Evolutionary conservation across 1,140 invertebrate species (phyloP).

Genomic region (Heliconius eleuchia): DNA sequence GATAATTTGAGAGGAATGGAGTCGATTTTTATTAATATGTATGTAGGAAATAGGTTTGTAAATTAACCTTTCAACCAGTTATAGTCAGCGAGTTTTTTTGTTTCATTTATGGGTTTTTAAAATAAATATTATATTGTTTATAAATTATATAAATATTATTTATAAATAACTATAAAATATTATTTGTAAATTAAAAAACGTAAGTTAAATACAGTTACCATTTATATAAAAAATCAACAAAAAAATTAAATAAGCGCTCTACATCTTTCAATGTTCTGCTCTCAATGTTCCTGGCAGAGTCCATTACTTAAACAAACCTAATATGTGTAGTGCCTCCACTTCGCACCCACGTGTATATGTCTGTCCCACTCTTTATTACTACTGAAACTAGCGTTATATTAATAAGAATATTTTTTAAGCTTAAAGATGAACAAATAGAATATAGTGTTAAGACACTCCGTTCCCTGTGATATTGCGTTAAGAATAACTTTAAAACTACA

Average conservation of each 20-base stretch:
- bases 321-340: slow-evolving; percentile 64
- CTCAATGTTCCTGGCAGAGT: slow-evolving; percentile 63
- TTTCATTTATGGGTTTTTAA: no score
- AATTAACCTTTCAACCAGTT: no score
- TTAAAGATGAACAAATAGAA: no score
- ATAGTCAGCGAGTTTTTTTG: no score
- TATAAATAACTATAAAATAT: no score
- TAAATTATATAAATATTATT: no score
- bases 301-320: slow-evolving; percentile 77
- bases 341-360: slow-evolving; percentile 66
- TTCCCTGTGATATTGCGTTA: no score
- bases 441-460: no score
- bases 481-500: no score
- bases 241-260: neutral
- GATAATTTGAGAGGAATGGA: slow-evolving; percentile 35
- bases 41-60: no score
- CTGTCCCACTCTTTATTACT: slow-evolving; percentile 38
- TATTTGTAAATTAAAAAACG: neutral
- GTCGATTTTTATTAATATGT: neutral
- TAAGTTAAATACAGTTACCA: neutral
- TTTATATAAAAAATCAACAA: neutral
- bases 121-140: neutral
- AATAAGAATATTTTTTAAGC: no score
- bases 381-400: slow-evolving; percentile 23
- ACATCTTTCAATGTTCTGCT: neutral